These are phyloP conservation scores for Galbula dea DNA, from an alignment of 2,113 vertebrate species.

Conservation along the genomic window DNA sequence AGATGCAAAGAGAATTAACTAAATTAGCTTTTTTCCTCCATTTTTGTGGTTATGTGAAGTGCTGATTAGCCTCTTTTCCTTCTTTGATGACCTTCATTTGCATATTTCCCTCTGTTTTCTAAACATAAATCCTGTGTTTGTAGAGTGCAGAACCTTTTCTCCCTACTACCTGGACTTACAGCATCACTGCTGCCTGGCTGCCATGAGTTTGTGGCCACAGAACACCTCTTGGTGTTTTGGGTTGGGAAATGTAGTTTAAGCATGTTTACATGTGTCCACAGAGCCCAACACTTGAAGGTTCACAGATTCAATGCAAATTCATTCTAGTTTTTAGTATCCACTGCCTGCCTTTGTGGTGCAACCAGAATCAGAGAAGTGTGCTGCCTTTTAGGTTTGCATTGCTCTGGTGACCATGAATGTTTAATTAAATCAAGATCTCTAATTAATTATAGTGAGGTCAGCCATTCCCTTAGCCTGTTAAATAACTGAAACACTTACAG, in stretches of 20 bases:
- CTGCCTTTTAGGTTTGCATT: neutral
- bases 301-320: neutral
- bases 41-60: neutral
- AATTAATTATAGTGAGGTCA: slow-evolving; percentile 8
- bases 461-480: slow-evolving; percentile 14
- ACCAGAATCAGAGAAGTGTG: neutral
- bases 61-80: neutral
- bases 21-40: neutral
- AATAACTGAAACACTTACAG: slow-evolving; percentile 1
- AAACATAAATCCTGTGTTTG: neutral
- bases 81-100: neutral
- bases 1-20: neutral
- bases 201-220: neutral
- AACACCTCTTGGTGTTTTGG: neutral
- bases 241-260: neutral
- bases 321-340: neutral
- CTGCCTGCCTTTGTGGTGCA: neutral
- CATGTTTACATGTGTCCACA: neutral
- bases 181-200: neutral
- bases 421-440: neutral
- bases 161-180: neutral
- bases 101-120: neutral
- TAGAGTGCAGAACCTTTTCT: neutral
- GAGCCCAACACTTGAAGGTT: neutral
- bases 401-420: neutral